These are phyloP conservation scores for Hyalella azteca DNA, from an alignment of 2,888 invertebrate genomes.

Conservation along the genomic window DNA sequence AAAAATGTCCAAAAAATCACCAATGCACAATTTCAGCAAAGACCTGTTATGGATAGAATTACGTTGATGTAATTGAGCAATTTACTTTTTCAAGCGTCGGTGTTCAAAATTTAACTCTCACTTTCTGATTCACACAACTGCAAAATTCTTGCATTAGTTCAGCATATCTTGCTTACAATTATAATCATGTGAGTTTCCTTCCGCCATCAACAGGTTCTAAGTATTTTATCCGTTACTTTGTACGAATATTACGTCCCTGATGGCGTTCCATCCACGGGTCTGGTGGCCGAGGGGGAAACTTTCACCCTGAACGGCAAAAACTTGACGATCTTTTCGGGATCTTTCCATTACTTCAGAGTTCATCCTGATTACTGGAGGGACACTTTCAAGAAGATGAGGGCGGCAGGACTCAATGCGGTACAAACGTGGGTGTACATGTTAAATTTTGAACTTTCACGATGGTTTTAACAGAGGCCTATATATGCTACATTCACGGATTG, in stretches of 20 bases:
- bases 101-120: no score
- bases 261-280: constrained; percentile 62
- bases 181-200: neutral
- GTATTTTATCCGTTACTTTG: neutral
- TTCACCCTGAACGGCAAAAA: constrained; percentile 64
- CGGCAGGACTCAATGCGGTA: constrained; percentile 67
- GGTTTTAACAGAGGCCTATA: no score
- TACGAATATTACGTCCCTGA: constrained; percentile 59
- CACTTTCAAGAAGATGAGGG: constrained; percentile 64
- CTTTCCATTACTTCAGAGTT: constrained; percentile 68
- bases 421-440: constrained; percentile 65
- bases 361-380: constrained; percentile 61
- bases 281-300: constrained; percentile 59
- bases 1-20: no score
- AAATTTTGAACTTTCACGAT: no score
- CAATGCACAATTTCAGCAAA: no score
- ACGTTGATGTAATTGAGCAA: no score
- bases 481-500: no score
- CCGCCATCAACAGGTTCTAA: neutral
- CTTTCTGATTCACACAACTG: no score
- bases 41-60: no score
- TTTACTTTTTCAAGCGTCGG: no score
- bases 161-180: no score
- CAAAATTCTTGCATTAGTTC: no score
- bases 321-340: constrained; percentile 66